phyloP scores from a whole-genome alignment of 30 jellyfish, hydroid and myxozoan genomes.

The Turritopsis dohrnii region DNA sequence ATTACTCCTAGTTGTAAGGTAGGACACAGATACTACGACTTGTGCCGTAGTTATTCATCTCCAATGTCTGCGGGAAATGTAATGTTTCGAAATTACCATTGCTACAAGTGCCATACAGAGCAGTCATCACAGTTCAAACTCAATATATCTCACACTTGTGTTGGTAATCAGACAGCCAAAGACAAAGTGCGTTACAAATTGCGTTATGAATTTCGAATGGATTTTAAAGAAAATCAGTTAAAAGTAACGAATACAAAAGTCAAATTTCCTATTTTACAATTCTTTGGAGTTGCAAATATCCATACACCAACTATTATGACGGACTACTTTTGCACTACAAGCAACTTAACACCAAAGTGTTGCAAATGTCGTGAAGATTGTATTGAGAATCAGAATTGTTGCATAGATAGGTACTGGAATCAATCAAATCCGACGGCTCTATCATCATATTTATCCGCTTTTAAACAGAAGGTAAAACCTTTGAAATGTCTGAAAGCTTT shows the following conservation, averaged over 20 bases:
- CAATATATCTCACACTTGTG: neutral
- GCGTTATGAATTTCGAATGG: neutral
- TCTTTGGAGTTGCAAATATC: neutral
- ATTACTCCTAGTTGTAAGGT: neutral
- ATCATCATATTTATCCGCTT: neutral
- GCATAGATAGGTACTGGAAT: neutral
- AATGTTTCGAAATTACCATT: neutral
- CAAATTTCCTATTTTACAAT: constrained; percentile 6
- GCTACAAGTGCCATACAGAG: neutral
- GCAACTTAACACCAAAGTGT: neutral
- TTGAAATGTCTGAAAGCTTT: neutral
- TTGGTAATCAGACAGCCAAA: neutral
- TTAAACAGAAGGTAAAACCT: neutral
- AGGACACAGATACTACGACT: neutral
- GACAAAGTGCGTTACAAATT: neutral
- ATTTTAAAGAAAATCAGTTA: neutral
- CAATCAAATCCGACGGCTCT: neutral
- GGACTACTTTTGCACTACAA: neutral
- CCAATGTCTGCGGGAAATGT: neutral
- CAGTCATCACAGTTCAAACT: neutral
- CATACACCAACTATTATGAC: neutral
- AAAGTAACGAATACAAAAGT: neutral
- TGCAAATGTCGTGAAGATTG: neutral
- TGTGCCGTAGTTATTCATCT: neutral
- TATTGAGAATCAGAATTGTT: neutral